Evolutionary conservation across 2,797 vertebrate species (phyloP), one percentile per base, ranked within the genome.

Genomic region (Nannoperca obscura): DNA sequence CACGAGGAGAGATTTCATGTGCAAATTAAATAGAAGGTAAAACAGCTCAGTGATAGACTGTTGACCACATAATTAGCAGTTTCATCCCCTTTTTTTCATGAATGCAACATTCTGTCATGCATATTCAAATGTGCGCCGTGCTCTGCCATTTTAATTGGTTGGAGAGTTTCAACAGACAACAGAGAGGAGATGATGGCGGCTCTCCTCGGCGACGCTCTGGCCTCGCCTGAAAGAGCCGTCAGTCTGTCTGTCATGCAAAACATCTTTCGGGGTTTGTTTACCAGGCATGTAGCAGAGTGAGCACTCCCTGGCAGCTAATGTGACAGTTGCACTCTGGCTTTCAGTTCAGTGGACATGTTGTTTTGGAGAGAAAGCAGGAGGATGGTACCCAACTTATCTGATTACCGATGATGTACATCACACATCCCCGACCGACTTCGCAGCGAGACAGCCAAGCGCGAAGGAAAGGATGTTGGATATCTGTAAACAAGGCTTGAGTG

Each of bases 351-450:
- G 89, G 88, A 91, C 92, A 92, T 91, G 91, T 93, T 94, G 91
- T 92, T 91, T 87, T 88, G 82, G 92, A 89, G 85, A 74, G 91
- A 90, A 92, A 92, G 92, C 92, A 90, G 88, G 89, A 93, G 92
- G 90, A 91, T 89, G 90, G 86, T 91, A 89, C 86, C 94, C 92
- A 96, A 95, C 93, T 95, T 95, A 93, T 95, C 86, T 91, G 95
- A 96, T 95, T 95, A 95, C 92, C 89, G 86, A 87, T 84, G 87
- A 93, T 94, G 94, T 90, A 92, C 93, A 93, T 96, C 95, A 96
- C 90, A 89, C 91, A 69, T 92, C 89, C 14, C 81, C 75, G 77
- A 57, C 82, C 60, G 81, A 90, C 86, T 89, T 86, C 55, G 42
- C 77, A 24, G 82, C 58, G 58, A 90, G 89, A 90, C 84, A 71